These are phyloP conservation scores for Rhingia rostrata DNA, from an alignment of 2,888 invertebrate genomes.

Conservation along the genomic window DNA sequence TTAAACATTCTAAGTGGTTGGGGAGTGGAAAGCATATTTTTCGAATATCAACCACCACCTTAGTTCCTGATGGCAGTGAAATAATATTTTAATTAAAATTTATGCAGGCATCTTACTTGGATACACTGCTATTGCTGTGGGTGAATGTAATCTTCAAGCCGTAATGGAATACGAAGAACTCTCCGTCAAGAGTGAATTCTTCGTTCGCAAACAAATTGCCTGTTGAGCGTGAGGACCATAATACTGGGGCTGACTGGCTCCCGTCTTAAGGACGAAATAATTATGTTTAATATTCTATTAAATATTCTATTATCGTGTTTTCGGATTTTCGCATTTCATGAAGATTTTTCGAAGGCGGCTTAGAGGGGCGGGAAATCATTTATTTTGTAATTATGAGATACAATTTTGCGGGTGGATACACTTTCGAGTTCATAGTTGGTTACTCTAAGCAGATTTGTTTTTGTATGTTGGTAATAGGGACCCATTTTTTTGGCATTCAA, in stretches of 20 bases:
- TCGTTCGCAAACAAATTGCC: neutral
- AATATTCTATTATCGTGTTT: constrained; percentile 40
- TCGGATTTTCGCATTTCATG: constrained; percentile 22
- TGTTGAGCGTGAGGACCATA: constrained; percentile 3
- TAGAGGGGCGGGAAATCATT: constrained; percentile 27
- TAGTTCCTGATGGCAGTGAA: constrained; percentile 18
- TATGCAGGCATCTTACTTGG: constrained; percentile 36
- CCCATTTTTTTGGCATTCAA: neutral
- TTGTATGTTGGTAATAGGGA: neutral
- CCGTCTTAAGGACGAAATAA: constrained; percentile 25
- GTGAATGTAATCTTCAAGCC: neutral
- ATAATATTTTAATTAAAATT: constrained; percentile 53
- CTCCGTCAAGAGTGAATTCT: neutral
- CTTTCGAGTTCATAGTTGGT: constrained; percentile 32
- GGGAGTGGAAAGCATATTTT: constrained; percentile 5
- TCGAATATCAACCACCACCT: constrained; percentile 23
- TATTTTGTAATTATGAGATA: constrained; percentile 45
- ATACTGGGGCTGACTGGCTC: neutral
- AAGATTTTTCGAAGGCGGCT: neutral
- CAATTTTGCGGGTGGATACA: constrained; percentile 35
- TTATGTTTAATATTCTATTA: constrained; percentile 43
- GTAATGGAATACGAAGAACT: neutral
- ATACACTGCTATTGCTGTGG: neutral
- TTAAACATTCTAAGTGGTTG: constrained; percentile 45
- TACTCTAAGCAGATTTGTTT: too few relatives aligned